phyloP scores from a whole-genome alignment of 2,888 invertebrate genomes.

The Liopterus haemorrhoidalis region DNA sequence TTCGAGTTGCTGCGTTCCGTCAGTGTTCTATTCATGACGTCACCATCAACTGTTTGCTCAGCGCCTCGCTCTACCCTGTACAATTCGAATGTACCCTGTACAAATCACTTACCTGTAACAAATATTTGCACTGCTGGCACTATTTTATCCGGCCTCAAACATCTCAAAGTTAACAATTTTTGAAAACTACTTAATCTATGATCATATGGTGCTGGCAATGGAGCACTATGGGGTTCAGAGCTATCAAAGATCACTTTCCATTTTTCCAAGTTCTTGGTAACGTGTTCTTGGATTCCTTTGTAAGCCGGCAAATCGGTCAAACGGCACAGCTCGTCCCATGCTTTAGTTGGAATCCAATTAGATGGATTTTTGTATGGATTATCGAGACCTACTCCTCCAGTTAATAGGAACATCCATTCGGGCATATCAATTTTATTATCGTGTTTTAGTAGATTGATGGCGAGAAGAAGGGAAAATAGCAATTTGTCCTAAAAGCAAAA shows the following conservation, averaged over 20 bases:
- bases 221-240: conserved; percentile 63
- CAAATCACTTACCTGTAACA: conserved; percentile 53
- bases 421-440: conserved; percentile 53
- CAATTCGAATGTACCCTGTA: background rate
- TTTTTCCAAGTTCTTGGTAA: conserved; percentile 48
- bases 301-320: conserved; percentile 48
- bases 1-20: too few species aligned
- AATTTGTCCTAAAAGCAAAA: conserved; percentile 67
- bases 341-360: conserved; percentile 62
- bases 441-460: conserved; percentile 62
- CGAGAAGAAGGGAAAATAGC: conserved; percentile 73
- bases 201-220: conserved; percentile 67
- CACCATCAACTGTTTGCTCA: too few species aligned
- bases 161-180: conserved; percentile 70
- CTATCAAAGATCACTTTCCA: conserved; percentile 77
- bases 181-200: conserved; percentile 60
- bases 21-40: too few species aligned
- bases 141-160: conserved; percentile 83
- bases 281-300: conserved; percentile 61
- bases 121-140: conserved; percentile 69
- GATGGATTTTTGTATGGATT: conserved; percentile 67
- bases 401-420: conserved; percentile 83
- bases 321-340: conserved; percentile 75
- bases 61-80: conserved; percentile 6
- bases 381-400: conserved; percentile 76